Percentiles rank a stretch among this genome's conserved stretches.
These are phyloP conservation scores for Prochilodus magdalenae DNA, from an alignment of 2,113 vertebrate genomes.

Conservation along the genomic window DNA sequence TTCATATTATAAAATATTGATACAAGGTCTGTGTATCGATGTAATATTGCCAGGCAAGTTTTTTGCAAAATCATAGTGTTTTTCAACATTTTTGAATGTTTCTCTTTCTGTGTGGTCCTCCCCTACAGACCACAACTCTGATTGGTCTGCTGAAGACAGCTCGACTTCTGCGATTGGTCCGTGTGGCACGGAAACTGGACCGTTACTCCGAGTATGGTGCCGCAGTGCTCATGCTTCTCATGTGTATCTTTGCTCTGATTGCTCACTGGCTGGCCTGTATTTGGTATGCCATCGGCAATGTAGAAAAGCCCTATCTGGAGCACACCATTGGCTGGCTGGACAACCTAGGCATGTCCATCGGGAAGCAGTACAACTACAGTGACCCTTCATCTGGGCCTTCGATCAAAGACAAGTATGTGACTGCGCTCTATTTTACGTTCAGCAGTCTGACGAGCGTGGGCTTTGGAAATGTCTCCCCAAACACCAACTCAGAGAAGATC, in stretches of 20 bases:
- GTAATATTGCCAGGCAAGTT: too few species aligned
- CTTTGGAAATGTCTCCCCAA: constrained; percentile 98
- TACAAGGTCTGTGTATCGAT: too few species aligned
- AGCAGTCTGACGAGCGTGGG: constrained; percentile 99
- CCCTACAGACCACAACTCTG: constrained; percentile 90
- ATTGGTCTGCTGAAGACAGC: constrained; percentile 98
- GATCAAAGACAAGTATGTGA: constrained; percentile 99
- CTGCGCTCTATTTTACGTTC: constrained; percentile 99
- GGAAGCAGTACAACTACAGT: constrained; percentile 95
- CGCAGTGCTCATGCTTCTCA: constrained; percentile 96
- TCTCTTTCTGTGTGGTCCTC: background rate
- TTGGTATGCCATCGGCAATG: constrained; percentile 98
- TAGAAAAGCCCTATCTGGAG: constrained; percentile 94
- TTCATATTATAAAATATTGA: too few species aligned
- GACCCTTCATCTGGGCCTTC: constrained; percentile 94
- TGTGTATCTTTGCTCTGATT: constrained; percentile 98
- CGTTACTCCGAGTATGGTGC: constrained; percentile 98
- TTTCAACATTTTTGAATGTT: too few species aligned
- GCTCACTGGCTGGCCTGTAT: constrained; percentile 99
- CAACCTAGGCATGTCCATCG: constrained; percentile 93
- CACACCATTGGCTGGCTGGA: constrained; percentile 99
- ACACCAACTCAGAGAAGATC: constrained; percentile 99
- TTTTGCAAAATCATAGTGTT: too few species aligned
- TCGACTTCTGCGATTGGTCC: constrained; percentile 90
- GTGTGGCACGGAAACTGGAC: constrained; percentile 95